These are phyloP conservation scores for Diarsia brunnea DNA, from an alignment of 2,888 invertebrate genomes.

Conservation along the genomic window DNA sequence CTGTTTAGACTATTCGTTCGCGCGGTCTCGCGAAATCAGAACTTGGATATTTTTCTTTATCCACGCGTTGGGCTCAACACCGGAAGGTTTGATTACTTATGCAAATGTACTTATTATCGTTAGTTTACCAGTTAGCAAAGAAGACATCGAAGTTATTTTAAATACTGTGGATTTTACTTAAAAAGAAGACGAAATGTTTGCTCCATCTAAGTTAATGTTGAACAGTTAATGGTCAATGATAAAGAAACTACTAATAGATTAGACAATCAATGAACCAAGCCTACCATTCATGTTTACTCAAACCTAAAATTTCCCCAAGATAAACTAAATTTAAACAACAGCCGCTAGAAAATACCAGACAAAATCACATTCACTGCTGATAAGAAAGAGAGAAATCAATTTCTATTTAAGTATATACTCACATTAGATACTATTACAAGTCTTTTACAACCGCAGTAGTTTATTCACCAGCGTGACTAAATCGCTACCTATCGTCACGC, in stretches of 20 bases:
- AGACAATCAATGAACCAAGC: background rate
- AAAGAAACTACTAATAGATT: background rate
- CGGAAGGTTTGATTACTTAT: slow-evolving; percentile 32
- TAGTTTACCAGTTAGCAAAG: background rate
- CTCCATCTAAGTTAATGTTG: background rate
- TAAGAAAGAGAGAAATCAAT: slow-evolving; percentile 1
- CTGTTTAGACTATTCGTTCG: slow-evolving; percentile 44
- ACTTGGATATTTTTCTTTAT: slow-evolving; percentile 36
- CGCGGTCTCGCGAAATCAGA: slow-evolving; percentile 35
- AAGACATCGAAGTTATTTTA: background rate
- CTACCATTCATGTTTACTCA: background rate
- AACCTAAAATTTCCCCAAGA: background rate
- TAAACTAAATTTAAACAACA: background rate
- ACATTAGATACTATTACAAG: slow-evolving; percentile 10
- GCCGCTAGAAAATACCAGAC: background rate
- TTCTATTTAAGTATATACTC: slow-evolving; percentile 1
- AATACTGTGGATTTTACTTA: background rate
- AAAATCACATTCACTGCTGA: background rate
- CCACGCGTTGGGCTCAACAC: slow-evolving; percentile 30
- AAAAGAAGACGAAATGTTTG: background rate
- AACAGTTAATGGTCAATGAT: background rate
- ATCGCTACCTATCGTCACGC: slow-evolving; percentile 60
- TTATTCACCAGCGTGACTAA: slow-evolving; percentile 58
- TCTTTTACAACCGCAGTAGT: slow-evolving; percentile 31
- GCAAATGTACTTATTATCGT: slow-evolving; percentile 29